Evolutionary conservation across 2,113 vertebrate species (phyloP), one percentile per base, ranked within the genome.

Genomic region (Vulpes ferrilata): DNA sequence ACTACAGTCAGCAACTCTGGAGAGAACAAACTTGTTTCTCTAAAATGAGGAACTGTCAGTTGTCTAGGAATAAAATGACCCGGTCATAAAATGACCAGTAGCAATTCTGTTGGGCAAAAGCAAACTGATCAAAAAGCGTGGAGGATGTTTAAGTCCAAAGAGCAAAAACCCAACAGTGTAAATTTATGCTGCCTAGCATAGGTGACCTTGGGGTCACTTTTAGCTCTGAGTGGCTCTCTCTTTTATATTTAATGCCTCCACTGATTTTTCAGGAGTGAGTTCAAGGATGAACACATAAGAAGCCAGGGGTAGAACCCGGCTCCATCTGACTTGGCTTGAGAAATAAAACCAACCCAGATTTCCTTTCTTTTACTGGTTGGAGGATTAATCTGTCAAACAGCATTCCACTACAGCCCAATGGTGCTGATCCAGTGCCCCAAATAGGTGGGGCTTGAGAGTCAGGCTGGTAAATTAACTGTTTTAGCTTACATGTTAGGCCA

Each of bases 351-450:
- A 23, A 10, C 2, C 25, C 25, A 60, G 48, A 30, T 30, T 74
- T 43, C 51, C 27, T 12, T 11, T 32, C 62, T 32, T 67, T 55
- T 19, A 6, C 3, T 22, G 73, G 62, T 0, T 1, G 2, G 1
- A 32, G 60, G 12, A 16, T 7, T 5, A 30, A 5, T 67, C 73
- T 48, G 51, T 11, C 51, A 7, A 0, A 2, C 15, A 0, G 1
- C 0, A 17, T n/a, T 74, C 80, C 13, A 2, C 22, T 32, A 7
- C 9, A 51, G 43, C 32, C 32, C 20, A 2, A 8, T 23, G 51
- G 64, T 32, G n/a, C 53, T 69, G 53, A 81, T 27, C 30, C n/a
- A 64, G 16, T 22, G 55, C 32, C n/a, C 10, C 20, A 51, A 57
- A 53, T 16, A 35, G 8, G 43, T 25, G n/a, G n/a, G 22, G 32